A percentile compares a stretch with the other conserved stretches of the same genome.
phyloP scores from a whole-genome alignment of 2,797 vertebrate genomes.

The Simalia tracyae region DNA sequence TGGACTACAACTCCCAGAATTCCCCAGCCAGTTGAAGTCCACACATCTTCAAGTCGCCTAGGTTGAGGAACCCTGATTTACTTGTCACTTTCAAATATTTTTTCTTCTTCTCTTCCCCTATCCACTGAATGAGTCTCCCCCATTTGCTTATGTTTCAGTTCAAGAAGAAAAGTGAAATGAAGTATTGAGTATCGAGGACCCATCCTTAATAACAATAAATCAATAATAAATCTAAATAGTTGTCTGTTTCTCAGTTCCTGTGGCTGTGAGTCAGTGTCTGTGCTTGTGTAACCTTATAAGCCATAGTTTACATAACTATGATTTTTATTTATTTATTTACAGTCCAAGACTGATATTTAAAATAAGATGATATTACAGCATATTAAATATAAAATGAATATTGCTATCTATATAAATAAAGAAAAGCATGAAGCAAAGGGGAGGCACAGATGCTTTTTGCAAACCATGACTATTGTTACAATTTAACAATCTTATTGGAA shows the following conservation, averaged over 20 bases:
- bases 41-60: too few relatives aligned
- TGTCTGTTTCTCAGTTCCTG: neutral
- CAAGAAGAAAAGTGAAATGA: neutral
- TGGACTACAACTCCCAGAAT: too few relatives aligned
- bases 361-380: neutral
- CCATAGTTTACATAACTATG: neutral
- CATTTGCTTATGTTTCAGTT: neutral
- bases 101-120: neutral
- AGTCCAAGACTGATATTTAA: neutral
- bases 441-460: neutral
- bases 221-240: neutral
- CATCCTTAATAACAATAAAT: neutral
- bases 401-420: too few relatives aligned
- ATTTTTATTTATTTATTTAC: neutral
- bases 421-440: neutral
- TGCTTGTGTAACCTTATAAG: neutral
- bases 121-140: neutral
- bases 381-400: neutral
- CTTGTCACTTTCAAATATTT: neutral
- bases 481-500: neutral
- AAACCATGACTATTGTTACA: neutral
- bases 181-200: neutral
- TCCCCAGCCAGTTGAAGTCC: too few relatives aligned
- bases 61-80: too few relatives aligned
- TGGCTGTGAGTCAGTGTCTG: neutral